Conservation (phyloP, 2,797 vertebrate species). For the Pelobates cultripes region DNA sequence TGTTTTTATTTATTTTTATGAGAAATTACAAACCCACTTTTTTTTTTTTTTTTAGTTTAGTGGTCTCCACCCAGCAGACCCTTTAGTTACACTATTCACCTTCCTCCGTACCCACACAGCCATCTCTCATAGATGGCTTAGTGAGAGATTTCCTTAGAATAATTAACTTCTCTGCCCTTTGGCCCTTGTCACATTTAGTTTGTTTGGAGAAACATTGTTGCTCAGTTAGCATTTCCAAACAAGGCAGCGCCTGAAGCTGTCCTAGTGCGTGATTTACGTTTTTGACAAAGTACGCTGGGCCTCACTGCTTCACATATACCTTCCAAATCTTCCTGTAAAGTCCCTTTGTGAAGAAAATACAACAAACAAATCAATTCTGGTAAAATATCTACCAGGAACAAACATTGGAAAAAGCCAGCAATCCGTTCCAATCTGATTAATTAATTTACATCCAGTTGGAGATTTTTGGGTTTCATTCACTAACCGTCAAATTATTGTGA, state of each 20-base stretch:
- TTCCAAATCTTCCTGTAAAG: conserved; percentile 26
- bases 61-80: no score
- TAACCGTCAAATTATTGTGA: no score
- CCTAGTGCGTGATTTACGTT: conserved; percentile 65
- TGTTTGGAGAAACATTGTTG: conserved; percentile 70
- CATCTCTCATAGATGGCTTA: conserved; percentile 67
- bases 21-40: no score
- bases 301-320: conserved; percentile 50
- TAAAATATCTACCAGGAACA: conserved; percentile 37
- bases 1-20: no score
- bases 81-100: not conserved
- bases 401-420: conserved; percentile 7
- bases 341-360: conserved; percentile 17
- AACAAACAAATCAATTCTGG: conserved; percentile 35
- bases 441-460: not conserved
- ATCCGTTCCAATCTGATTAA: not conserved
- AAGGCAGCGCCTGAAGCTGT: conserved; percentile 66
- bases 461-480: no score
- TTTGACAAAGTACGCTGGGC: conserved; percentile 59
- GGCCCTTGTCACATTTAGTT: conserved; percentile 67
- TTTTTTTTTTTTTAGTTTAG: no score
- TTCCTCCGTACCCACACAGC: not conserved
- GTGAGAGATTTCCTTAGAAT: conserved; percentile 75
- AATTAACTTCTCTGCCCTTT: conserved; percentile 74
- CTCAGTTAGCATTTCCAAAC: conserved; percentile 68